These are phyloP conservation scores for Beroe ovata DNA, from an alignment of 37 sponge, comb jelly and placozoan species.

Conservation along the genomic window DNA sequence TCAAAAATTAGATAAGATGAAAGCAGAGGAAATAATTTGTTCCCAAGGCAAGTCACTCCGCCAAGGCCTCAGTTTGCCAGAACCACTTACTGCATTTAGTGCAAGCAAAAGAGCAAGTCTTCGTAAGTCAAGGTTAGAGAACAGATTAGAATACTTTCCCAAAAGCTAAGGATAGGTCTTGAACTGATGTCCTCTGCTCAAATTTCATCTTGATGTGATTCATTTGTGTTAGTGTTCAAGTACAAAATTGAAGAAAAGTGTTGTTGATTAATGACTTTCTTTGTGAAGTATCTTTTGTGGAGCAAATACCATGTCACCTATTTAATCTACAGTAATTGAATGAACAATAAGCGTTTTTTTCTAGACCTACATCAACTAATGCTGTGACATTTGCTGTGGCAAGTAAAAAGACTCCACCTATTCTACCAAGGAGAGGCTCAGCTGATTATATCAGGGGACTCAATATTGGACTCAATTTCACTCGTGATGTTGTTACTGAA, in stretches of 20 bases:
- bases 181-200: no score
- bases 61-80: slow-evolving; percentile 5
- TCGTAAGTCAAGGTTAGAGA: neutral
- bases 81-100: slow-evolving; percentile 55
- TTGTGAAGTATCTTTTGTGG: no score
- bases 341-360: no score
- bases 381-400: neutral
- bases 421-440: neutral
- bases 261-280: no score
- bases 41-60: neutral
- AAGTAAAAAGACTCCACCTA: neutral
- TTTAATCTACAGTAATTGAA: no score
- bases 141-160: no score
- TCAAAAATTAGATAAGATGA: neutral
- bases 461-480: slow-evolving; percentile 16
- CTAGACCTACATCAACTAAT: slow-evolving; percentile 32
- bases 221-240: no score
- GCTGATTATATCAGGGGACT: slow-evolving; percentile 30
- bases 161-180: no score
- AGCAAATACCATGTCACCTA: no score
- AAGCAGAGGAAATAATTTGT: neutral
- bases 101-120: slow-evolving; percentile 7
- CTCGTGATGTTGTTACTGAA: slow-evolving; percentile 44
- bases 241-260: no score
- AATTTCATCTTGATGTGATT: no score